Evolutionary conservation across 1,140 invertebrate genomes (phyloP).

Genomic region (Penaeus japonicus): DNA sequence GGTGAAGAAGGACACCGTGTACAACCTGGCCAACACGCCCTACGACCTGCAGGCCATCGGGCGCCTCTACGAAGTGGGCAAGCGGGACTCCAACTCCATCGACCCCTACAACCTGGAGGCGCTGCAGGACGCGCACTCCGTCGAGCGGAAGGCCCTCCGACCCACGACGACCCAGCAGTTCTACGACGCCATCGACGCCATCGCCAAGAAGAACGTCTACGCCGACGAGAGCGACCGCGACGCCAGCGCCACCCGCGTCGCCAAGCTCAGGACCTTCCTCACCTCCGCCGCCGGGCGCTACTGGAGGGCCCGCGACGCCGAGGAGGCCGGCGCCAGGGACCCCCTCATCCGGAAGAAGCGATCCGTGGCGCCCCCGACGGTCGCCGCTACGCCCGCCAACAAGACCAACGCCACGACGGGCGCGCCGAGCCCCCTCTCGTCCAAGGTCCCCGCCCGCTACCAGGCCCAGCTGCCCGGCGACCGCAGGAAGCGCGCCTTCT

Average conservation of each 20-base stretch:
- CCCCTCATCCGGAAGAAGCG: slow-evolving; percentile 24
- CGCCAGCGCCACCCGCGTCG: not conserved
- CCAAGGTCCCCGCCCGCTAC: not conserved
- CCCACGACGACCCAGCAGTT: slow-evolving; percentile 8
- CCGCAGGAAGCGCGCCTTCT: slow-evolving; percentile 37
- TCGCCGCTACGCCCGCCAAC: not conserved
- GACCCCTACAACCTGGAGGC: not conserved
- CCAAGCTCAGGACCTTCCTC: slow-evolving; percentile 16
- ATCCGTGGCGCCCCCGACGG: not conserved
- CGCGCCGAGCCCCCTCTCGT: not conserved
- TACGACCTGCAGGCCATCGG: slow-evolving; percentile 33
- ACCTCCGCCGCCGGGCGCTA: slow-evolving; percentile 23
- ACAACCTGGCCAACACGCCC: slow-evolving; percentile 24
- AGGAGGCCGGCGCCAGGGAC: not conserved
- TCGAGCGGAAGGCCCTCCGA: slow-evolving; percentile 6
- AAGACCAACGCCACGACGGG: not conserved
- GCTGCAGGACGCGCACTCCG: not conserved
- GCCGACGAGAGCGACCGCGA: not conserved
- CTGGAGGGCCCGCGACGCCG: not conserved
- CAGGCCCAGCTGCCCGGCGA: not conserved
- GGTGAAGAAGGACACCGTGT: not conserved
- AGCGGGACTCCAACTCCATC: not conserved
- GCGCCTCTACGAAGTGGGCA: slow-evolving; percentile 35
- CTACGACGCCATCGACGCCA: slow-evolving; percentile 31
- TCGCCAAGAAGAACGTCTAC: not conserved